Conservation (phyloP, 2,888 invertebrate genomes). For the Tetrapedia diversipes region DNA sequence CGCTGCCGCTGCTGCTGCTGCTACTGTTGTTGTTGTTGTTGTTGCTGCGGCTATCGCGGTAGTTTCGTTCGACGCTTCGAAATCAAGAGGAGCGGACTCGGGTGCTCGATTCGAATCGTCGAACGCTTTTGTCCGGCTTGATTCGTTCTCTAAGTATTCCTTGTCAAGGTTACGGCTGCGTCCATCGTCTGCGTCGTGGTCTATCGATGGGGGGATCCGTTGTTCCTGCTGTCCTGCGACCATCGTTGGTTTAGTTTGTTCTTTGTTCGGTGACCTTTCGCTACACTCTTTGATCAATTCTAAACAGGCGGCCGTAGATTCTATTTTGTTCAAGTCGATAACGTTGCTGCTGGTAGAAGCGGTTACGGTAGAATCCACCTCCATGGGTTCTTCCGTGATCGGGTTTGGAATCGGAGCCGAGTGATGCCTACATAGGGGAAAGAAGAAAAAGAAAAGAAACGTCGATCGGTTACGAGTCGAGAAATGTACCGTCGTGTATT, state of each 20-base stretch:
- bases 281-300: constrained; percentile 83
- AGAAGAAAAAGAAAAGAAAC: not conserved
- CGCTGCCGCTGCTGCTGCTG: too few species aligned
- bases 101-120: not conserved
- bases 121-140: not conserved
- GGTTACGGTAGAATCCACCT: constrained; percentile 69
- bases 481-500: not conserved
- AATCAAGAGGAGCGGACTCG: not conserved
- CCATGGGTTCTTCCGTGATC: constrained; percentile 78
- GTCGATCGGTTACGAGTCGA: fast-evolving
- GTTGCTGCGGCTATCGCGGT: too few species aligned
- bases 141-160: not conserved
- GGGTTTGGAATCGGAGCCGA: constrained; percentile 78
- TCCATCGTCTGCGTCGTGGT: not conserved
- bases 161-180: too few species aligned
- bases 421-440: constrained; percentile 70
- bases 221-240: constrained; percentile 18
- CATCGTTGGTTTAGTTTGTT: constrained; percentile 81
- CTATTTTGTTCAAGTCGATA: constrained; percentile 70
- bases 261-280: constrained; percentile 79
- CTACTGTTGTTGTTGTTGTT: too few species aligned
- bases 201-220: constrained; percentile 10
- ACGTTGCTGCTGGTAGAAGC: constrained; percentile 67
- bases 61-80: constrained; percentile 39
- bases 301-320: constrained; percentile 81